phyloP scores from a whole-genome alignment of 2,113 vertebrate genomes.

The Emydura subglobosa region DNA sequence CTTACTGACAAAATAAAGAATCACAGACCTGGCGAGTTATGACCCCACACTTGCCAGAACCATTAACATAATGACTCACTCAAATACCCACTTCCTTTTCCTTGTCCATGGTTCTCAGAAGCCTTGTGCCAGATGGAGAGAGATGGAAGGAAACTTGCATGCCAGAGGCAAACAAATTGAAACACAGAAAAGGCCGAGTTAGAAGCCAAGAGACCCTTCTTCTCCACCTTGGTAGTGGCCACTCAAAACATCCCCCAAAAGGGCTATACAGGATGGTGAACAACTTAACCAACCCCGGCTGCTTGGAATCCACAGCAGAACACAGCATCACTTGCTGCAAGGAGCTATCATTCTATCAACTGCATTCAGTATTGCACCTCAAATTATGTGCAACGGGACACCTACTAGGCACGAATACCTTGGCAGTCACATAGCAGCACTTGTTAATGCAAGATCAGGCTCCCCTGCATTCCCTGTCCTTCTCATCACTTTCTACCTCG shows the following conservation, averaged over 20 bases:
- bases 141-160: conserved; percentile 22
- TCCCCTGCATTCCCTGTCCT: neutral
- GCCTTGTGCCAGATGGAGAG: neutral
- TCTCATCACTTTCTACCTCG: conserved; percentile 13
- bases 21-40: neutral
- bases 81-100: neutral
- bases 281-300: neutral
- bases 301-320: neutral
- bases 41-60: neutral
- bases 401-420: neutral
- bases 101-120: conserved; percentile 31
- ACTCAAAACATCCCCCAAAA: neutral
- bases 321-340: neutral
- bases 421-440: neutral
- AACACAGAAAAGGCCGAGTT: neutral
- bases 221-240: neutral
- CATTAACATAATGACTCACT: conserved; percentile 1
- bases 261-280: neutral
- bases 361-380: neutral
- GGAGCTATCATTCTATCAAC: neutral
- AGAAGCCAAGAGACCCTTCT: neutral
- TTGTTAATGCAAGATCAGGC: neutral
- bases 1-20: neutral
- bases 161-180: conserved; percentile 7
- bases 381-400: neutral